These are phyloP conservation scores for Drosophila azteca DNA, from an alignment of 1,140 invertebrate genomes.

Conservation along the genomic window DNA sequence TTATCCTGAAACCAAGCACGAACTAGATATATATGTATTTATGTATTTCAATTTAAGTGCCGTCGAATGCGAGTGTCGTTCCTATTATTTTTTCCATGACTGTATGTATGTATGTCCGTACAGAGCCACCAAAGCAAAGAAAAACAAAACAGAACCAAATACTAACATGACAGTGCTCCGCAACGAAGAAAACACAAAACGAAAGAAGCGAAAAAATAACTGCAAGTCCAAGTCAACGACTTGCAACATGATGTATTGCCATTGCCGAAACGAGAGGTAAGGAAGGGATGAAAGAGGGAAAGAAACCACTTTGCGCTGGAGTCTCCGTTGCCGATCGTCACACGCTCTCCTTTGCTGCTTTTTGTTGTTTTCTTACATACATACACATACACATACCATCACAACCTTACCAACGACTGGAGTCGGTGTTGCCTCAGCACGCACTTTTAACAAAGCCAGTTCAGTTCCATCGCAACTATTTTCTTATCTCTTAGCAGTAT, in stretches of 20 bases:
- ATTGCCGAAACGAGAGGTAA: constrained; percentile 12
- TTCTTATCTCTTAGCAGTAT: no score
- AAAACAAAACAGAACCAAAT: constrained; percentile 18
- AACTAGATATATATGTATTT: no score
- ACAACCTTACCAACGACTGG: no score
- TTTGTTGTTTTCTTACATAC: background rate
- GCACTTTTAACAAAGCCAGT: no score
- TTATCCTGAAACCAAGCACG: no score
- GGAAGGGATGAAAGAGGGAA: background rate
- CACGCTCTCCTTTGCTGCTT: constrained; percentile 19
- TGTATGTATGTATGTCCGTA: background rate
- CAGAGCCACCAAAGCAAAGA: constrained; percentile 14
- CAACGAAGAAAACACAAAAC: constrained; percentile 21
- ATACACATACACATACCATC: background rate
- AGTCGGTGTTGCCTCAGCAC: no score
- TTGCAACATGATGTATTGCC: constrained; percentile 39
- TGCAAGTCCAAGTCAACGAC: constrained; percentile 47
- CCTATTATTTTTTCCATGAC: no score
- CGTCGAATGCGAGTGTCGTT: no score
- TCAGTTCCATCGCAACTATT: no score
- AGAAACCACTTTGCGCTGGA: constrained; percentile 35
- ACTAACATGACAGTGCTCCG: constrained; percentile 16
- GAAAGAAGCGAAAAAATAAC: constrained; percentile 29
- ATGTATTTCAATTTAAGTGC: no score
- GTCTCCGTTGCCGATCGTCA: constrained; percentile 32